Conservation (phyloP, 2,888 invertebrate species). For the Drosophila kuntzei region DNA sequence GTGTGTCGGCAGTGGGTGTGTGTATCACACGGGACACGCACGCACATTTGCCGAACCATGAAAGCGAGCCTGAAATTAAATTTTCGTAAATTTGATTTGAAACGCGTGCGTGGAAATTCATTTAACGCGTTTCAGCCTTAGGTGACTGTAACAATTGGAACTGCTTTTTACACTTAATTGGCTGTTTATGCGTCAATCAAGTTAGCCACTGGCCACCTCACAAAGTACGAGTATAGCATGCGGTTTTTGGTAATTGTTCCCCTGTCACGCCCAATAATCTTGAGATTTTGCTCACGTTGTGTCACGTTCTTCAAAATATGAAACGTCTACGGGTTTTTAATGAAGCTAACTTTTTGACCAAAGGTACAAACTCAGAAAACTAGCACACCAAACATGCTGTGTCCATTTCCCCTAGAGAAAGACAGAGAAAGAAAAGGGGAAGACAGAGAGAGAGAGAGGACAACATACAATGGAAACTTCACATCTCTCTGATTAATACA, state of each 20-base stretch:
- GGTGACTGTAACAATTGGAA: conserved; percentile 59
- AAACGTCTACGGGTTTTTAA: conserved; percentile 81
- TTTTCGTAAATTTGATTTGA: conserved; percentile 77
- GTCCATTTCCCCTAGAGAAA: conserved; percentile 5
- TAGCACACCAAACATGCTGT: conserved; percentile 36
- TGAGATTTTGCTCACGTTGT: conserved; percentile 73
- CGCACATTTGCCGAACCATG: conserved; percentile 66
- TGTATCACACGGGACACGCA: conserved; percentile 57
- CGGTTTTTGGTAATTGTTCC: conserved; percentile 42
- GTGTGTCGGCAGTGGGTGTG: conserved; percentile 12
- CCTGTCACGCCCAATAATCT: conserved; percentile 31
- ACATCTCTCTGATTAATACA: conserved; percentile 75
- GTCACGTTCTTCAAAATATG: conserved; percentile 82
- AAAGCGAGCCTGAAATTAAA: conserved; percentile 75
- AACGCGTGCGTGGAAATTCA: conserved; percentile 77
- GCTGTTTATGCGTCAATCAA: conserved; percentile 78
- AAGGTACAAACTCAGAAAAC: conserved; percentile 67
- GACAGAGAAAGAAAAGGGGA: background rate
- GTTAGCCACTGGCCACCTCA: conserved; percentile 38
- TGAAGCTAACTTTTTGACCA: conserved; percentile 69
- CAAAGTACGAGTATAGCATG: conserved; percentile 23
- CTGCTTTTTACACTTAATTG: conserved; percentile 62
- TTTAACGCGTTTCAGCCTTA: conserved; percentile 53
- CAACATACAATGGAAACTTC: conserved; percentile 60
- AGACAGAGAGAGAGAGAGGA: background rate